Percentiles rank a stretch among this genome's conserved stretches.
These are phyloP conservation scores for Psilanteris sp. DNA, from an alignment of 1,140 invertebrate genomes.

Conservation along the genomic window DNA sequence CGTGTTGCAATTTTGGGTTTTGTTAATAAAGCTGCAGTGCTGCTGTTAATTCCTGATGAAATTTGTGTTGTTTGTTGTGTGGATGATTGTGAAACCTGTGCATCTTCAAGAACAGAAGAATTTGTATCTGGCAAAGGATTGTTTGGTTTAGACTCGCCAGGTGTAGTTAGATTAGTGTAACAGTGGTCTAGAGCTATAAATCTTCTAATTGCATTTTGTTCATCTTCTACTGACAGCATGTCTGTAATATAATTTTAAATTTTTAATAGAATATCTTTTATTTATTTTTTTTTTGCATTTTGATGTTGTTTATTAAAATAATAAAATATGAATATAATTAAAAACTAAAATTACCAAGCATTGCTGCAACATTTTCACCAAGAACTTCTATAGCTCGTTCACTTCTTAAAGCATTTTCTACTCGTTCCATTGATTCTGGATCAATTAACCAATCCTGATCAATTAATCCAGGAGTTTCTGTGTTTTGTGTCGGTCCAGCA, in stretches of 20 bases:
- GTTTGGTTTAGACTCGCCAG: slow-evolving; percentile 71
- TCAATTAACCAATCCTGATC: slow-evolving; percentile 82
- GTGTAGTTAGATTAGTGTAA: slow-evolving; percentile 76
- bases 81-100: slow-evolving; percentile 57
- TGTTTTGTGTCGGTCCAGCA: slow-evolving; percentile 13
- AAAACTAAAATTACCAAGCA: slow-evolving; percentile 75
- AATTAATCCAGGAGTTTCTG: slow-evolving; percentile 68
- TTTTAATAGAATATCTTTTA: no score
- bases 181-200: slow-evolving; percentile 78
- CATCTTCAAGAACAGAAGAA: slow-evolving; percentile 68
- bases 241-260: slow-evolving; percentile 67
- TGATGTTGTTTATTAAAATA: no score
- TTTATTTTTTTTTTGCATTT: no score
- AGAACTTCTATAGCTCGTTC: slow-evolving; percentile 83
- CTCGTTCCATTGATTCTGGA: slow-evolving; percentile 81
- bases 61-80: slow-evolving; percentile 6
- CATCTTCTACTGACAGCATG: slow-evolving; percentile 78
- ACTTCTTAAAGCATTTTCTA: slow-evolving; percentile 82
- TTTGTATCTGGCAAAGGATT: slow-evolving; percentile 72
- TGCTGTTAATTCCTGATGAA: slow-evolving; percentile 31
- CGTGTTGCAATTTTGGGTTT: slow-evolving; percentile 57
- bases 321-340: no score
- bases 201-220: slow-evolving; percentile 74
- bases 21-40: slow-evolving; percentile 36
- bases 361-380: slow-evolving; percentile 81